Evolutionary conservation across 2,888 invertebrate species (phyloP).

Genomic region (Sympetrum striolatum): DNA sequence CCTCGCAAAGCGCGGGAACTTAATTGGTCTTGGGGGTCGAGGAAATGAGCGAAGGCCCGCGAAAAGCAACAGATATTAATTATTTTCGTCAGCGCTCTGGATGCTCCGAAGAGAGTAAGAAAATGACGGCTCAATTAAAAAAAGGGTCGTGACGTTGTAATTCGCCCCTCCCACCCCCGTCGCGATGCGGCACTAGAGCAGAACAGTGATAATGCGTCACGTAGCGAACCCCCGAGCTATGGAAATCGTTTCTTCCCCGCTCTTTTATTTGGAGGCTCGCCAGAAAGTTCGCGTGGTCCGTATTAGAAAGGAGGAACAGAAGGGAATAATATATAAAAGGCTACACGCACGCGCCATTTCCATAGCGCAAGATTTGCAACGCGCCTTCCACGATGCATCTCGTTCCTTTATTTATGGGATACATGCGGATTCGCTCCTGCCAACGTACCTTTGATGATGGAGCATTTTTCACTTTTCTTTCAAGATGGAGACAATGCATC

Average conservation of each 20-base stretch:
- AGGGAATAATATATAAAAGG: not conserved
- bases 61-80: not conserved
- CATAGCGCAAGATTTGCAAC: not conserved
- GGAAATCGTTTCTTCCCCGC: not conserved
- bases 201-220: slow-evolving; percentile 27
- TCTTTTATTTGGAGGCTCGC: not conserved
- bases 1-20: no score
- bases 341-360: not conserved
- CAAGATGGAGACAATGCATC: no score
- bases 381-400: not conserved
- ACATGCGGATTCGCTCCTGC: no score
- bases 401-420: no score
- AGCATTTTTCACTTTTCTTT: no score
- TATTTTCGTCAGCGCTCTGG: not conserved
- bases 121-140: not conserved
- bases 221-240: slow-evolving; percentile 7
- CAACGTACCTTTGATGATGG: no score
- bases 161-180: not conserved
- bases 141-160: not conserved
- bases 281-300: not conserved
- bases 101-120: no score
- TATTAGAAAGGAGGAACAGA: slow-evolving; percentile 20
- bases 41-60: not conserved
- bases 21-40: not conserved
- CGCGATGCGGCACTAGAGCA: not conserved